These are phyloP conservation scores for Sakesphorus luctuosus DNA, from an alignment of 2,113 vertebrate species.

Conservation along the genomic window DNA sequence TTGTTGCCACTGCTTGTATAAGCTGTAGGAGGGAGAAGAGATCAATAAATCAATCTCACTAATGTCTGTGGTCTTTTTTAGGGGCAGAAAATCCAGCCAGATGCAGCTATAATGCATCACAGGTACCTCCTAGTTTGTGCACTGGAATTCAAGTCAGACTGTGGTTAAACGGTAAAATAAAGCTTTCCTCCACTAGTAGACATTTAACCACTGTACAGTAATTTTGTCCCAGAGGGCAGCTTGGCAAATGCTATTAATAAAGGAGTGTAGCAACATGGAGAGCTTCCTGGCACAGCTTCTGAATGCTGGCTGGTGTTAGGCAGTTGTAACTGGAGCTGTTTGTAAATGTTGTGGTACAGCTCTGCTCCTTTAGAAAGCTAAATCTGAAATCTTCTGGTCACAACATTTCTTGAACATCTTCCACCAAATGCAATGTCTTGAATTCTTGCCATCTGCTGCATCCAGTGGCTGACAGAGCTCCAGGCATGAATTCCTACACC, in stretches of 20 bases:
- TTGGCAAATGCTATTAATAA: constrained; percentile 53
- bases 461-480: neutral
- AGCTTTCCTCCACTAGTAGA: constrained; percentile 26
- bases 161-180: constrained; percentile 49
- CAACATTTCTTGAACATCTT: constrained; percentile 25
- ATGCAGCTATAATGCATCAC: constrained; percentile 7
- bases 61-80: neutral
- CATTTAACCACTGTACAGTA: constrained; percentile 38
- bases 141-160: constrained; percentile 1
- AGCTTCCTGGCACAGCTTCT: constrained; percentile 47
- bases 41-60: constrained; percentile 12
- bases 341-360: neutral
- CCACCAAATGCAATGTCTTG: neutral
- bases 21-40: neutral
- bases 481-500: neutral
- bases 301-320: neutral
- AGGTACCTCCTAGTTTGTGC: constrained; percentile 11
- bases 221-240: constrained; percentile 45
- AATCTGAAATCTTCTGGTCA: constrained; percentile 50
- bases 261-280: constrained; percentile 15
- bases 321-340: constrained; percentile 31
- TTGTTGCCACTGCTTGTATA: neutral
- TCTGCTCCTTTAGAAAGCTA: constrained; percentile 6
- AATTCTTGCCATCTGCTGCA: neutral
- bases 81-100: neutral